Conservation (phyloP, 2,888 invertebrate genomes). For the Bembecia ichneumoniformis region DNA sequence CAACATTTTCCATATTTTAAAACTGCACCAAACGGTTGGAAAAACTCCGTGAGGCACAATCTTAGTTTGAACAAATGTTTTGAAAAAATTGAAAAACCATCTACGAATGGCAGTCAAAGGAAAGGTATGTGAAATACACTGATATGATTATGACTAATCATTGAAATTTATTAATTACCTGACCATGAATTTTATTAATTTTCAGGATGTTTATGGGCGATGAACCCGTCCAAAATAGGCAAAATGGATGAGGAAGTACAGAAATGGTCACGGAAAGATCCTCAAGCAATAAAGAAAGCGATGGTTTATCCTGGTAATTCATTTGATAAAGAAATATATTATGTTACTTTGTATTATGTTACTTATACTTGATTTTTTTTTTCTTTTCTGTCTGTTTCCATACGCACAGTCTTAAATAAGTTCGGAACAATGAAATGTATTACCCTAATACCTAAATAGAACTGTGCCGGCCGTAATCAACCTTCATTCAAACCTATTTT, state of each 20-base stretch:
- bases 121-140: constrained; percentile 66
- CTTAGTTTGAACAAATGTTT: constrained; percentile 98
- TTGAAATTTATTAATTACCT: background rate
- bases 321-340: background rate
- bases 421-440: too few species aligned
- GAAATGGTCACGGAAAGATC: constrained; percentile 97
- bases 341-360: too few species aligned
- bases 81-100: constrained; percentile 97
- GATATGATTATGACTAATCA: background rate
- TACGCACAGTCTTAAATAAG: too few species aligned
- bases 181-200: constrained; percentile 7
- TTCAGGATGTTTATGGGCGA: constrained; percentile 92
- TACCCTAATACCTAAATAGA: too few species aligned
- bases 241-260: constrained; percentile 99
- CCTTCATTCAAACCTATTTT: too few species aligned
- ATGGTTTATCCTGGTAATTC: constrained; percentile 90
- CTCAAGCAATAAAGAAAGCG: constrained; percentile 89
- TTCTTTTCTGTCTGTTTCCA: too few species aligned
- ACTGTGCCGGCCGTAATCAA: too few species aligned
- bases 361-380: too few species aligned
- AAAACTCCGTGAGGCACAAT: constrained; percentile 98
- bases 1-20: constrained; percentile 99
- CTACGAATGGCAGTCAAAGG: constrained; percentile 86
- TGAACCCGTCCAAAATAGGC: constrained; percentile 93
- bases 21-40: constrained; percentile 98